Evolutionary conservation across 1,140 invertebrate species (phyloP).

Genomic region (Lepeophtheirus salmonis): DNA sequence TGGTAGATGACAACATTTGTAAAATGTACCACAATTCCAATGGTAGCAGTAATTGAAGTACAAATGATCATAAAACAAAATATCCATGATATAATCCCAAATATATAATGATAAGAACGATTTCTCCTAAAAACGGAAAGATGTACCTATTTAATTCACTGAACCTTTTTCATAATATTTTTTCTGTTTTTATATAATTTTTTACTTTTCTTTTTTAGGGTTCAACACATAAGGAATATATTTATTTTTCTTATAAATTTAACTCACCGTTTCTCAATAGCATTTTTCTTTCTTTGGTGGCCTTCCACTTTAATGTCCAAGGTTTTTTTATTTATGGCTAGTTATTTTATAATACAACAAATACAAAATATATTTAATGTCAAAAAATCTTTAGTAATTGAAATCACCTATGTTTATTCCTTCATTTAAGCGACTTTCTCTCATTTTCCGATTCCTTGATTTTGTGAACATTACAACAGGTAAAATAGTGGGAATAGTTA

Average conservation of each 20-base stretch:
- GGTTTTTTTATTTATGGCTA: neutral
- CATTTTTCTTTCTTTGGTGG: neutral
- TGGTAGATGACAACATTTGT: neutral
- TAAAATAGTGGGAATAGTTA: conserved; percentile 34
- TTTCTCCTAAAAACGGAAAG: neutral
- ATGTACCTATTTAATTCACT: neutral
- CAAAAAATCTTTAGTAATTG: no score
- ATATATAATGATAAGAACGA: neutral
- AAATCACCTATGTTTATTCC: conserved; percentile 1
- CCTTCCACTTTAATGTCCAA: neutral
- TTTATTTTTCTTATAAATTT: neutral
- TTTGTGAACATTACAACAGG: conserved; percentile 26
- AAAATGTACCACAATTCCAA: neutral
- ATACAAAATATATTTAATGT: no score
- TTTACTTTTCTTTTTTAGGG: neutral
- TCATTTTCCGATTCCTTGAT: conserved; percentile 17
- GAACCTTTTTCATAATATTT: no score
- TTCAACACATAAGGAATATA: neutral
- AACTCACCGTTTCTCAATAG: neutral
- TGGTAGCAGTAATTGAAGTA: neutral
- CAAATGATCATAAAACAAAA: neutral
- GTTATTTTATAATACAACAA: no score
- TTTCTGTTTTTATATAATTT: no score
- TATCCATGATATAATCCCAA: neutral
- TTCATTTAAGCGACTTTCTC: conserved; percentile 30